phyloP scores from a whole-genome alignment of 2,888 invertebrate genomes.

The Malacosoma neustria region DNA sequence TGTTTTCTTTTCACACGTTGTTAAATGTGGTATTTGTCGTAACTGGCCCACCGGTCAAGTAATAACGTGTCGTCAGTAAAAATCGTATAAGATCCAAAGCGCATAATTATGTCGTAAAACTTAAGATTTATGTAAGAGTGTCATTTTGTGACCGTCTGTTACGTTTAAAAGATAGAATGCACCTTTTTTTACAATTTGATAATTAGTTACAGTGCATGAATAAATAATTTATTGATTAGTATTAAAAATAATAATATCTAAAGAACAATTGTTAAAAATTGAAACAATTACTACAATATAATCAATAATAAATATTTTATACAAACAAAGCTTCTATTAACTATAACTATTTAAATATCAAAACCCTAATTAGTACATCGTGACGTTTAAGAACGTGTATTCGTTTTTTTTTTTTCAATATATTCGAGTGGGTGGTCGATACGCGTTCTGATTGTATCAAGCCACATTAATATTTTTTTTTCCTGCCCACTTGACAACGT shows the following conservation, averaged over 20 bases:
- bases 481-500: conserved; percentile 26
- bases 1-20: conserved; percentile 68
- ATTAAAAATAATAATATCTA: too few relatives aligned
- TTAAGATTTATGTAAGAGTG: conserved; percentile 43
- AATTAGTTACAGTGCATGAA: too few relatives aligned
- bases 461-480: conserved; percentile 37
- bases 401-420: conserved; percentile 30
- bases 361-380: conserved; percentile 37
- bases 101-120: conserved; percentile 69
- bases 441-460: conserved; percentile 38
- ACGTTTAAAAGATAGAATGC: too few relatives aligned
- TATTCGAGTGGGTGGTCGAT: conserved; percentile 44
- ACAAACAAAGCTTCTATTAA: too few relatives aligned
- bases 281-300: too few relatives aligned
- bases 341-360: too few relatives aligned
- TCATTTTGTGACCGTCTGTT: conserved; percentile 16
- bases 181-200: conserved; percentile 2
- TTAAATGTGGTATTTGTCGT: conserved; percentile 54
- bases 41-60: conserved; percentile 47
- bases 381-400: conserved; percentile 28
- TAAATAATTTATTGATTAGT: too few relatives aligned
- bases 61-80: conserved; percentile 45
- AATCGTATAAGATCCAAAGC: conserved; percentile 16
- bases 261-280: too few relatives aligned
- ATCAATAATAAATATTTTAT: too few relatives aligned